Evolutionary conservation across 2,113 vertebrate genomes (phyloP), one percentile per base, ranked within the genome.

Genomic region (Hippocampus zosterae): DNA sequence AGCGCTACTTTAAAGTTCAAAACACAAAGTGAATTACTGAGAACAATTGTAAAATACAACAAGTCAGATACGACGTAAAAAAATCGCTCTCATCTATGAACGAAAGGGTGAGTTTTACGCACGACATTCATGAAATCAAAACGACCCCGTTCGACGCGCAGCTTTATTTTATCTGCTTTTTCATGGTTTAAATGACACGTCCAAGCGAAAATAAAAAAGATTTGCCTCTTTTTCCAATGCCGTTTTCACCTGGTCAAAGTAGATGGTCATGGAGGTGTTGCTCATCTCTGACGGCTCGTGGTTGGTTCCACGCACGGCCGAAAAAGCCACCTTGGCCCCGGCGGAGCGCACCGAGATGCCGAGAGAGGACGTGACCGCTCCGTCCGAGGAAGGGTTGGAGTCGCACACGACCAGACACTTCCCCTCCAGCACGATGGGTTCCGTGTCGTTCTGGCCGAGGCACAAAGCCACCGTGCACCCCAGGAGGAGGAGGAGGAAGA

Each of bases 191-290:
- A 55, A n/a, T 23, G 6, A n/a, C 9, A 55, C n/a, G 21, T 23
- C 21, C 21, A n/a, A 18, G 5, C 0, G 29, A 29, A 29, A 29
- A 29, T n/a, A 29, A 29, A 29, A 29, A 29, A 29, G 52, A n/a
- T 57, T 27, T 27, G 6, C 12, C 7, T 16, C 1, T 25, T 62
- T 4, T 37, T 41, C 18, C 9, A 3, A 19, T 10, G 33, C 7
- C 5, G 3, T 73, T 72, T 91, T 92, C 88, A 99, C 97, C 96
- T 99, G 97, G 92, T 98, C 97, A 89, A 99, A 99, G 86, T 99
- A 99, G 93, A 99, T 99, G 87, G 96, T 98, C 95, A 96, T 99
- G 81, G 97, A 98, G 78, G 96, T 96, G 92, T 96, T 97, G 93
- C 95, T 97, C 95, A 97, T 97, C 83, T 97, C 95, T n/a, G 95